These are phyloP conservation scores for Aleiodes alternator DNA, from an alignment of 2,888 invertebrate genomes.

Conservation along the genomic window DNA sequence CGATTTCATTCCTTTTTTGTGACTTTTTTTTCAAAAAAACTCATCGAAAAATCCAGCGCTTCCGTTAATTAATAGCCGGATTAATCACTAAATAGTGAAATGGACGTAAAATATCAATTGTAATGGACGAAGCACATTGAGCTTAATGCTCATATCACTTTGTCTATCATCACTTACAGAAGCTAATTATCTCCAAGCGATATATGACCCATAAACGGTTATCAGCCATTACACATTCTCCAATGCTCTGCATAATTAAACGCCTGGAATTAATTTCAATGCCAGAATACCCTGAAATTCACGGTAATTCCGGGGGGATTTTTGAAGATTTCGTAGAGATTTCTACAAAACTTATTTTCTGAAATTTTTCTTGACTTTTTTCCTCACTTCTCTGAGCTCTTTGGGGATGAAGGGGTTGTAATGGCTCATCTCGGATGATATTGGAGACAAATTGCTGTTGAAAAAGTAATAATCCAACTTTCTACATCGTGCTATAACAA, in stretches of 20 bases:
- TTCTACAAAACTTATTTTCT: too few species aligned
- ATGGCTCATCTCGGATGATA: not conserved
- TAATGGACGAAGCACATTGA: constrained; percentile 8
- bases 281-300: not conserved
- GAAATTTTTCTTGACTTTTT: too few species aligned
- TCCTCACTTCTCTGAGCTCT: too few species aligned
- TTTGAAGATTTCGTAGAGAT: too few species aligned
- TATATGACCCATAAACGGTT: constrained; percentile 26
- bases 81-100: not conserved
- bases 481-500: not conserved
- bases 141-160: constrained; percentile 27
- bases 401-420: not conserved
- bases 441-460: constrained; percentile 4
- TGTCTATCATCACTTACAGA: constrained; percentile 30
- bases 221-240: constrained; percentile 32
- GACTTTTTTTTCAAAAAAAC: too few species aligned
- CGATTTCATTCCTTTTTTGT: too few species aligned
- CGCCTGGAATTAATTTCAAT: constrained; percentile 14
- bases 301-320: not conserved
- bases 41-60: too few species aligned
- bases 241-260: constrained; percentile 13
- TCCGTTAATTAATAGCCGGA: too few species aligned
- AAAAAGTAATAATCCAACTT: not conserved
- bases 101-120: constrained; percentile 1
- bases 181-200: constrained; percentile 4